Evolutionary conservation across 1,140 invertebrate genomes (phyloP), one percentile per base, ranked within the genome.

Genomic region (Drosophila lacteicornis): DNA sequence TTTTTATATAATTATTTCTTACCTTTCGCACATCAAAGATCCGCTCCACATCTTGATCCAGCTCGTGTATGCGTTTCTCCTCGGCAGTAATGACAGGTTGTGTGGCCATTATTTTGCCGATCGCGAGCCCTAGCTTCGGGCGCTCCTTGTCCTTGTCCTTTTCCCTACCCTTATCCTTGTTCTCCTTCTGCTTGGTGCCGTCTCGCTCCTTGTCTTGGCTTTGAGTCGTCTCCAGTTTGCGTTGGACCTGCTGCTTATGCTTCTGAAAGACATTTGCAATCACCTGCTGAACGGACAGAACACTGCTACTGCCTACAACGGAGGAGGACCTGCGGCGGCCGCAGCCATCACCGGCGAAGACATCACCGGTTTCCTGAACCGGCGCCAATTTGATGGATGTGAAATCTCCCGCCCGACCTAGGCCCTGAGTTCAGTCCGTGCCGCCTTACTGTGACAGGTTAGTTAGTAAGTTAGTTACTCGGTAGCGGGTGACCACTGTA

Each of bases 1-100:
- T 55, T 50, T 30, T 30, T 30, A 6, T 30, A 30, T 8, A 33
- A 33, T 9, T 8, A 9, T 8, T 8, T 9, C 30, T 9, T 9
- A 90, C 85, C 86, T 90, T 90, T 19, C 75, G 75, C 43, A 90
- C 71, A 61, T 90, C 85, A 22, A 90, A 90, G 6, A 59, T 45
- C 17, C 73, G 65, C 56, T 85, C 75, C 3, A 90, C 82, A 50
- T 82, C 76, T 8, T 80, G 50, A 40, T 90, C 85, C n/a, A 90
- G 61, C 58, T 91, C 86, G 9, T 91, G 60, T 8, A 90, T 79
- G 46, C 81, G 85, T 11, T 66, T 56, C 46, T 91, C 86, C 56
- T 79, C 77, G 2, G 80, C 67, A 1, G 49, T 65, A n/a, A 40
- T 9, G 6, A 33, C 53, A 2, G 58, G 12, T 42, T 70, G 61